Evolutionary conservation across 1,140 invertebrate genomes (phyloP), one percentile per base, ranked within the genome.

Genomic region (Meloidogyne chitwoodi): DNA sequence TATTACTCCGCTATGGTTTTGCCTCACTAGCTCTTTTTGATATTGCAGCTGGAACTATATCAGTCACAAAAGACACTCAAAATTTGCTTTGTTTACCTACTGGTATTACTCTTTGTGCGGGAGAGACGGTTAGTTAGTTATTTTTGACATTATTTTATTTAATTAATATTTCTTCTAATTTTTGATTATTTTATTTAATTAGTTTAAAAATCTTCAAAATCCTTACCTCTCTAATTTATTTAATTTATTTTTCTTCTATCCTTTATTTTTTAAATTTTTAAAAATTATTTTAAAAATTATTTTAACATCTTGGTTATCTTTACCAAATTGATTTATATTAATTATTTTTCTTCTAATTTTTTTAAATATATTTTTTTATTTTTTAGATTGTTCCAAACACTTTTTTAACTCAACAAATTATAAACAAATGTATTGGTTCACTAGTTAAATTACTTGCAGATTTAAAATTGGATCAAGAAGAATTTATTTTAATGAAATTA

Each of bases 11-110:
- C 26, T 76, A 80, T 44, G 66, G 71, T 27, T 84, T 79, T 74
- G 79, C 79, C 12, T 76, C 83, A 26, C 38, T 84, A n/a, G 83
- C 78, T 12, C 63, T 84, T 34, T 79, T 85, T 69, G 84, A 84
- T 76, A 84, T 77, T 61, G 74, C 48, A 24, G 34, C 22, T 66
- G 79, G 81, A 61, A 73, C 70, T 63, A n/a, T 38, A 27, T 64
- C 64, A 22, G 77, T 76, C 19, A 81, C 83, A 22, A 77, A 72
- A 56, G 83, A 83, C 48, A 74, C 56, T 22, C 70, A 73, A 62
- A 80, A 74, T 38, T 67, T 82, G 31, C 62, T 83, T 19, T 83
- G 83, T 69, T 74, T 83, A 48, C 83, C 82, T 38, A 83, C 77
- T 56, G 80, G 78, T 22, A 79, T 77, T 29, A 79, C 78, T 67